phyloP scores from a whole-genome alignment of 2,797 vertebrate species.

The Malacoctenus gilli region DNA sequence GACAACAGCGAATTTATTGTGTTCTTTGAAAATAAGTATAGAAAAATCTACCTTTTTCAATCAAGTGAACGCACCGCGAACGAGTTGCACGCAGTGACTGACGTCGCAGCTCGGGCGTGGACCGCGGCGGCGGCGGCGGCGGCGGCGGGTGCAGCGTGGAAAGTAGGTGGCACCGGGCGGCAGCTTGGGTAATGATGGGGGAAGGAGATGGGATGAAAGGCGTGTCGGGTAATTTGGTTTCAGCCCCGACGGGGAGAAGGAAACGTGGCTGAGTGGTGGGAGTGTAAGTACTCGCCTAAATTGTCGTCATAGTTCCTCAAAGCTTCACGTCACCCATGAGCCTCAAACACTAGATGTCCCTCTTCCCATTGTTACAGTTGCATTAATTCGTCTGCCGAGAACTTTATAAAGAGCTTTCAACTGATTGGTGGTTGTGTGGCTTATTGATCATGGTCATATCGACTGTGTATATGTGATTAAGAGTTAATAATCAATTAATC shows the following conservation, averaged over 20 bases:
- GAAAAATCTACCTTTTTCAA: accelerated
- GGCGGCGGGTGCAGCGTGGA: slow-evolving; percentile 66
- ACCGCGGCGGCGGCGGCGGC: slow-evolving; percentile 46
- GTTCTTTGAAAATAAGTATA: accelerated
- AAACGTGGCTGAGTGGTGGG: slow-evolving; percentile 37
- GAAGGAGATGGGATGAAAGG: slow-evolving; percentile 58
- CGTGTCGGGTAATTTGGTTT: slow-evolving; percentile 45
- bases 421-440: slow-evolving; percentile 22
- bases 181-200: slow-evolving; percentile 70
- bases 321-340: neutral
- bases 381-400: slow-evolving; percentile 7
- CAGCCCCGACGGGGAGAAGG: slow-evolving; percentile 8
- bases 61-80: slow-evolving; percentile 31
- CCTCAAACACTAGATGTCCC: slow-evolving; percentile 28
- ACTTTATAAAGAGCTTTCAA: slow-evolving; percentile 14
- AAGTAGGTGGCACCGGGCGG: slow-evolving; percentile 61
- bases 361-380: slow-evolving; percentile 8
- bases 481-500: neutral
- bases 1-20: neutral
- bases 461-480: neutral
- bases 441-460: slow-evolving; percentile 32
- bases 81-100: slow-evolving; percentile 61
- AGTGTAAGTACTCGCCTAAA: slow-evolving; percentile 2
- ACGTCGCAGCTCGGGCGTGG: slow-evolving; percentile 76
- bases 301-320: neutral